Evolutionary conservation across 2,797 vertebrate species (phyloP), one percentile per base, ranked within the genome.

Genomic region (Geotrypetes seraphini): DNA sequence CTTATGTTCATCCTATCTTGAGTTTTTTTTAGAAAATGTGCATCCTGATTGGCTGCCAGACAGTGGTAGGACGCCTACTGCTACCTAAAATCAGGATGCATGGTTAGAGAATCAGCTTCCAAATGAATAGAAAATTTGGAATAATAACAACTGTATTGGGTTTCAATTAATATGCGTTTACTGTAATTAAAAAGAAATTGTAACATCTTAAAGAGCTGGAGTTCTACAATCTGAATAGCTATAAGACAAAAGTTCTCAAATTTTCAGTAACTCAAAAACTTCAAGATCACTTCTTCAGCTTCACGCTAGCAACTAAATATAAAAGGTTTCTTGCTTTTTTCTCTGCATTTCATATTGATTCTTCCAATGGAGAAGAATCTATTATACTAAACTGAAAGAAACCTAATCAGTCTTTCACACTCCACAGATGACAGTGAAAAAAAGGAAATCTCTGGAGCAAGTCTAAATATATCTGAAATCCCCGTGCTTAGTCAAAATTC

Each of bases 401-500:
- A 33, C 31, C 4, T 10, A 39, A 18, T 42, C 4, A 39, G 26
- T 29, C 35, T 47, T 66, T 48, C 37, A 59, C 24, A 37, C 29
- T 58, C 32, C 50, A 36, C 4, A 7, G 26, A 37, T 0, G 0
- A 39, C 21, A 15, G 1, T 3, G 58, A 36, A 5, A 21, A n/a
- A 33, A 57, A 12, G 24, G 10, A 16, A 31, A 8, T 14, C 5
- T 23, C 40, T 48, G 35, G 49, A 53, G 30, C 22, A 23, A 33
- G 37, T 53, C 54, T 31, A 35, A 50, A 42, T 22, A 41, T 31
- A 21, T 31, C 59, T 39, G 46, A 73, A 72, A 61, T 59, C 45
- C 50, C 34, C 51, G n/a, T 22, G 9, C 11, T 33, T 1, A 2
- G 10, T 31, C 38, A 31, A 50, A 4, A 17, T n/a, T 17, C 46